Evolutionary conservation across 2,113 vertebrate genomes (phyloP).

Genomic region (Thunnus thynnus): DNA sequence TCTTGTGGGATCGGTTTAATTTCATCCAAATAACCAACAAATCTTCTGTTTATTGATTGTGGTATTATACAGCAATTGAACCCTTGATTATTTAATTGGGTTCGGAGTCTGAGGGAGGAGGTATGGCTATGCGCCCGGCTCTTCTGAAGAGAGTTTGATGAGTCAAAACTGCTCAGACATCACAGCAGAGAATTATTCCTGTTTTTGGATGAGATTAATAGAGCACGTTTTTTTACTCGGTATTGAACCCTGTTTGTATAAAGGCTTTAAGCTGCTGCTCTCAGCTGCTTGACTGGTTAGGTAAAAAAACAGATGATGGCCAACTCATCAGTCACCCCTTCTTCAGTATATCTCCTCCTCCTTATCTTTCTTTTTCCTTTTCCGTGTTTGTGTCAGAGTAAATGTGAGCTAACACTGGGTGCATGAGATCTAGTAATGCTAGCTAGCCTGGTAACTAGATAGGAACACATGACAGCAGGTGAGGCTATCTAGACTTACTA

Average conservation of each 20-base stretch:
- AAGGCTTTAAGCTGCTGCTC: slow-evolving; percentile 19
- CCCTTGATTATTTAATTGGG: slow-evolving; percentile 70
- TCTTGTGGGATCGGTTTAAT: slow-evolving; percentile 54
- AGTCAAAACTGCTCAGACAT: slow-evolving; percentile 57
- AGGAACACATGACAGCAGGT: slow-evolving; percentile 55
- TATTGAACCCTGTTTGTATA: slow-evolving; percentile 36
- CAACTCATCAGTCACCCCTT: slow-evolving; percentile 61
- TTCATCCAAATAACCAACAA: slow-evolving; percentile 51
- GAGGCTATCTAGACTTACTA: slow-evolving; percentile 27
- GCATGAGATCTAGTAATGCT: slow-evolving; percentile 63
- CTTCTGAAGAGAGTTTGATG: slow-evolving; percentile 55
- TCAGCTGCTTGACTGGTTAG: slow-evolving; percentile 43
- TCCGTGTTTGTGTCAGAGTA: slow-evolving; percentile 39
- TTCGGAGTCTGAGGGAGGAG: slow-evolving; percentile 50
- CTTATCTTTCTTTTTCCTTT: neutral
- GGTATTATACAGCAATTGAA: slow-evolving; percentile 59
- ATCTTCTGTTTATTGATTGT: slow-evolving; percentile 64
- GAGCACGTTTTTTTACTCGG: slow-evolving; percentile 30
- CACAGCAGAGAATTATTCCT: slow-evolving; percentile 28
- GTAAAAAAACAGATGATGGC: slow-evolving; percentile 39
- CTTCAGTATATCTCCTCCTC: slow-evolving; percentile 49
- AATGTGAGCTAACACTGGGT: slow-evolving; percentile 51
- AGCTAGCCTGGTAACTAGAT: slow-evolving; percentile 77
- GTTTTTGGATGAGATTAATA: slow-evolving; percentile 44
- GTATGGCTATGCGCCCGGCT: slow-evolving; percentile 53